These are phyloP conservation scores for Equus quagga DNA, from an alignment of 2,113 vertebrate species.

Conservation along the genomic window DNA sequence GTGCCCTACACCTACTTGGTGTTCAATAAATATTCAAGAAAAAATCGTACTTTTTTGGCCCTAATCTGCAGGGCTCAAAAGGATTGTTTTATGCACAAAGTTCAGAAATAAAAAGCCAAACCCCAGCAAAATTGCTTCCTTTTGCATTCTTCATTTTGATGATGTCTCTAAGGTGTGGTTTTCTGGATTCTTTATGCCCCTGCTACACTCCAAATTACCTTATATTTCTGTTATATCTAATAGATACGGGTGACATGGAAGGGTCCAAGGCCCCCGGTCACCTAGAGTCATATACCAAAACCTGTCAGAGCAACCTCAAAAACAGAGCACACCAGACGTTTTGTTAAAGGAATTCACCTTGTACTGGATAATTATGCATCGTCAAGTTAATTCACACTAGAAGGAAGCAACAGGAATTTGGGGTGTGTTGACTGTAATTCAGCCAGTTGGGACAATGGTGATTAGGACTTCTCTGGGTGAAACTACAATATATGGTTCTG, in stretches of 20 bases:
- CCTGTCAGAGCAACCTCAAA: constrained; percentile 12
- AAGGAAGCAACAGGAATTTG: constrained; percentile 17
- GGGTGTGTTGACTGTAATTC: background rate
- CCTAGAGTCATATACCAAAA: constrained; percentile 71
- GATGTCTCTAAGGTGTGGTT: constrained; percentile 78
- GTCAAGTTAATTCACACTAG: constrained; percentile 51
- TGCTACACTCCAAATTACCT: constrained; percentile 76
- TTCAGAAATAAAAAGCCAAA: constrained; percentile 78
- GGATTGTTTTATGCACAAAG: constrained; percentile 77
- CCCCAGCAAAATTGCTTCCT: constrained; percentile 74
- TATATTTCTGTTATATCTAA: constrained; percentile 77
- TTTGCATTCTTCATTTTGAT: constrained; percentile 83
- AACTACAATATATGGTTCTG: background rate
- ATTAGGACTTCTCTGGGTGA: background rate
- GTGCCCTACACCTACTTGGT: constrained; percentile 20
- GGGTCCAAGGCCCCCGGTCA: constrained; percentile 45
- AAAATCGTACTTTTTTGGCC: constrained; percentile 69
- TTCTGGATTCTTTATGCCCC: constrained; percentile 71
- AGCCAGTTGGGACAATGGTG: background rate
- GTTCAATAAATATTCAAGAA: constrained; percentile 74
- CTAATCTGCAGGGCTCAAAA: constrained; percentile 59
- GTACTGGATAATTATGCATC: background rate
- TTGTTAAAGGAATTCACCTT: constrained; percentile 50
- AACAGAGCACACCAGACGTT: constrained; percentile 30
- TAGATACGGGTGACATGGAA: constrained; percentile 67